Base-by-base conservation (phyloP, 1,140 invertebrate species). In the Amyelois transitella region DNA sequence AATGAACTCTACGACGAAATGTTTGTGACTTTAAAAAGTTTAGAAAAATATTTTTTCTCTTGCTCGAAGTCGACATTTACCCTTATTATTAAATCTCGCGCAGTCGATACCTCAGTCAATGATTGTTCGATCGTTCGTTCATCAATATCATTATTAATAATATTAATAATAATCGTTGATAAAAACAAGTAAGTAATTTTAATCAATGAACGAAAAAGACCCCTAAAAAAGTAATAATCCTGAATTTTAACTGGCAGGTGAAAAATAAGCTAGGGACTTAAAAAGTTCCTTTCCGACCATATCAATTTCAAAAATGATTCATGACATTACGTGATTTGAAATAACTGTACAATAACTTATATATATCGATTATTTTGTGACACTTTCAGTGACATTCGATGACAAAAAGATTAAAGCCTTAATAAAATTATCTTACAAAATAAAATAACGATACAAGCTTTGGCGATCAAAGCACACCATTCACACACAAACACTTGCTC, bases 31-130 rank as follows among this genome's bases (percentile, higher is more conserved):
- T 83, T 74, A 79, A 81, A 87, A 87, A 80, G 81, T 84, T 82
- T 87, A 87, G 81, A 87, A 87, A 86, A 87, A 87, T 87, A 87
- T 80, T 73, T 65, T 59, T 70, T 72, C 62, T 75, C 61, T 77
- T 70, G 58, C 58, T 58, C 72, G 72, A 79, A 79, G 75, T 77
- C 75, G 73, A 81, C 72, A 58, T 64, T 72, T 83, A 82, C 77
- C 77, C 77, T 83, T 82, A 72, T 72, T 66, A 75, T 69, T 76
- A 71, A 58, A 79, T 59, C 72, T 75, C 77, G 73, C 65, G 61
- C 78, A 85, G 80, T 83, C 81, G 75, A 72, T 79, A 70, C 64
- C 62, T 85, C 81, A 87, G 83, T 87, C 83, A 75, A 66, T 75
- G 50, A 65, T 76, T 62, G 66, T 69, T 71, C 12, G 32, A 38